Evolutionary conservation across 2,797 vertebrate species (phyloP).

Genomic region (Muraenolepis orangiensis): DNA sequence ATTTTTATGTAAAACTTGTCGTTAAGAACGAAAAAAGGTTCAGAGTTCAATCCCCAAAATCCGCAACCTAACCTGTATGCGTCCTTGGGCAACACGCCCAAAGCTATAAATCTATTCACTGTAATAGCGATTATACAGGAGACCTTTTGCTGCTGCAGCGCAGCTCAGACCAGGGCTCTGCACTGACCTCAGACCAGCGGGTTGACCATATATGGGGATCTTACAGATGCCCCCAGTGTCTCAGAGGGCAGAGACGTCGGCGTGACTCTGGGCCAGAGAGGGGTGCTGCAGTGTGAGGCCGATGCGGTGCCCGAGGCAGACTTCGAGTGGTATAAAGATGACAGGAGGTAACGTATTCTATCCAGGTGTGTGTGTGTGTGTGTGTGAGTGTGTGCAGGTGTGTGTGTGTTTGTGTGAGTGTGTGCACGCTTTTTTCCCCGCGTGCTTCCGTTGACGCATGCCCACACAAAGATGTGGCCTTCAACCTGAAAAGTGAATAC

Average conservation of each 20-base stretch:
- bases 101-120: neutral
- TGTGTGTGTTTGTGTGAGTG: neutral
- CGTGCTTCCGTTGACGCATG: neutral
- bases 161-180: neutral
- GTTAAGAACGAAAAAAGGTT: neutral
- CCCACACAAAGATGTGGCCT: neutral
- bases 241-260: conserved; percentile 90
- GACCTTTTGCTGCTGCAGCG: neutral
- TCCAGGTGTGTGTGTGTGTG: neutral
- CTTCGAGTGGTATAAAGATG: conserved; percentile 97
- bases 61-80: neutral
- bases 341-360: conserved; percentile 80
- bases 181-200: neutral
- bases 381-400: neutral
- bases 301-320: conserved; percentile 87
- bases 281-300: conserved; percentile 89
- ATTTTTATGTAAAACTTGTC: neutral
- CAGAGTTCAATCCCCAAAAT: neutral
- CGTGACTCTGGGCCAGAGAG: conserved; percentile 86
- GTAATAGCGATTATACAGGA: neutral
- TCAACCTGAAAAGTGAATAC: too few species aligned
- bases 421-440: neutral
- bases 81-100: neutral
- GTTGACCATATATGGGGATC: conserved; percentile 26
- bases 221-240: conserved; percentile 85